These are phyloP conservation scores for Euclidia mi DNA, from an alignment of 2,888 invertebrate genomes.

Conservation along the genomic window DNA sequence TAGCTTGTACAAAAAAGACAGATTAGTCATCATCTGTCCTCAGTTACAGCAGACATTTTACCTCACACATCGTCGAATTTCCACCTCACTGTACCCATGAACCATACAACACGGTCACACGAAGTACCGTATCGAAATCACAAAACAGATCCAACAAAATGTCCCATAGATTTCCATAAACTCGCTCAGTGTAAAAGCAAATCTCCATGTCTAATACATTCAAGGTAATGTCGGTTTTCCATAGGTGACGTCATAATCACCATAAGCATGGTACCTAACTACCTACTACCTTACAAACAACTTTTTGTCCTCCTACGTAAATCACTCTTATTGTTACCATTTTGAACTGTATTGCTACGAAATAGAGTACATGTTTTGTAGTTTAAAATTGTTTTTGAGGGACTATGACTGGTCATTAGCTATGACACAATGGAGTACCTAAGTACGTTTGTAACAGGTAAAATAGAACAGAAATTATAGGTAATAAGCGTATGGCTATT, in stretches of 20 bases:
- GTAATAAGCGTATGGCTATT: too few relatives aligned
- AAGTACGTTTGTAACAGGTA: neutral
- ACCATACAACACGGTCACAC: neutral
- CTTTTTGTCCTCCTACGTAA: conserved; percentile 60
- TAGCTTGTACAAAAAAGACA: too few relatives aligned
- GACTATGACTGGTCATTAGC: conserved; percentile 3
- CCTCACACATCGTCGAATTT: conserved; percentile 1
- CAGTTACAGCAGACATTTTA: too few relatives aligned
- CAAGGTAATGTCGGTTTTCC: conserved; percentile 41
- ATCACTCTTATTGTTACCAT: conserved; percentile 19
- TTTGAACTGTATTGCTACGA: conserved; percentile 26
- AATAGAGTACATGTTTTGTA: conserved; percentile 10
- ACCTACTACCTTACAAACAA: conserved; percentile 61
- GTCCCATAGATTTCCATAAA: conserved; percentile 25
- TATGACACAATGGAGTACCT: neutral
- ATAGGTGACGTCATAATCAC: conserved; percentile 40
- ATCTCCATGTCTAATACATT: conserved; percentile 46
- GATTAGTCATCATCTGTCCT: too few relatives aligned
- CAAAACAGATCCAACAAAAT: conserved; percentile 25
- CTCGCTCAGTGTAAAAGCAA: conserved; percentile 31
- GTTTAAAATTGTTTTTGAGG: neutral
- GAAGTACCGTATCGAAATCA: conserved; percentile 12
- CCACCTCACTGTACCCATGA: neutral
- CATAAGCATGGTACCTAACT: conserved; percentile 27
- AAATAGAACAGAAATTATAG: neutral